Evolutionary conservation across 2,797 vertebrate genomes (phyloP).

Genomic region (Chelidonichthys spinosus): DNA sequence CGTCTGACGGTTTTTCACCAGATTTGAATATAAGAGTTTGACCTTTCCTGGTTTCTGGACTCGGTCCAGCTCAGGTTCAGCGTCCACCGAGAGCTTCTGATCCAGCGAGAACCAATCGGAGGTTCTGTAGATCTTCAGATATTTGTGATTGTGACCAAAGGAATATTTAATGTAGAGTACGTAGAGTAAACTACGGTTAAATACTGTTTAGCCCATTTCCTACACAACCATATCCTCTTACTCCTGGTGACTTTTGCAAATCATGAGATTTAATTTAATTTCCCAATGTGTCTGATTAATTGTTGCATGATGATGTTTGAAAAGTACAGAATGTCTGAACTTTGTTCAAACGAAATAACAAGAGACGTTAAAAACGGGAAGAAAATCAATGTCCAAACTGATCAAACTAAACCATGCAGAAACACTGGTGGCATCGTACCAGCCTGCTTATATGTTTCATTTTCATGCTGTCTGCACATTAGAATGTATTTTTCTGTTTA

Average conservation of each 20-base stretch:
- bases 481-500: neutral
- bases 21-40: neutral
- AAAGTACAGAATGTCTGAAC: neutral
- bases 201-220: neutral
- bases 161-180: neutral
- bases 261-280: no score
- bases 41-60: slow-evolving; percentile 47
- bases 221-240: neutral
- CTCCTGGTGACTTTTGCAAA: no score
- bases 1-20: slow-evolving; percentile 38
- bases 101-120: neutral
- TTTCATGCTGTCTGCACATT: neutral
- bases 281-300: neutral
- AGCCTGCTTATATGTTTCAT: neutral
- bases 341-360: neutral
- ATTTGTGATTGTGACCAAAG: neutral
- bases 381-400: no score
- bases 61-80: slow-evolving; percentile 31
- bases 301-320: neutral
- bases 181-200: neutral
- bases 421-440: neutral
- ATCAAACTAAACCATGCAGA: neutral
- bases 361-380: no score
- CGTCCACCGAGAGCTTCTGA: slow-evolving; percentile 44
- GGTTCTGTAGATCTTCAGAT: neutral